Conservation (phyloP, 2,113 vertebrate genomes). For the Petaurus breviceps region DNA sequence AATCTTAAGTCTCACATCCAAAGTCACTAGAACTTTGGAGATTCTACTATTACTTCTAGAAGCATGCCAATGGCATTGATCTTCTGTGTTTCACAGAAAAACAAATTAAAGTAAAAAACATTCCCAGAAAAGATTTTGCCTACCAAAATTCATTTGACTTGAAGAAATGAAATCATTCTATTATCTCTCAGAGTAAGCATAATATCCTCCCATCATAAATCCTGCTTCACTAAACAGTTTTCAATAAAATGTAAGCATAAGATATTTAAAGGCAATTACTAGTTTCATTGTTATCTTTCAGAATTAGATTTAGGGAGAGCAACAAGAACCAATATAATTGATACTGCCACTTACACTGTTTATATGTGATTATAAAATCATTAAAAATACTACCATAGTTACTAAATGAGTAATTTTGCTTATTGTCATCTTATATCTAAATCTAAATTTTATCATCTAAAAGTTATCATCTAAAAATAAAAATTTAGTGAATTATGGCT, state of each 20-base stretch:
- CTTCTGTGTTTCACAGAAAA: neutral
- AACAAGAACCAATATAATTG: slow-evolving; percentile 7
- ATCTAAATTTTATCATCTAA: no score
- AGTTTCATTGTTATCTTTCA: slow-evolving; percentile 33
- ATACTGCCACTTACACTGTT: neutral
- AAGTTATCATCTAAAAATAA: slow-evolving; percentile 59
- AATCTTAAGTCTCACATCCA: neutral
- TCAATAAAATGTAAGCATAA: neutral
- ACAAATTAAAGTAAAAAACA: neutral
- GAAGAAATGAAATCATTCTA: neutral
- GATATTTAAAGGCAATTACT: slow-evolving; percentile 27
- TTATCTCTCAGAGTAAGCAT: neutral
- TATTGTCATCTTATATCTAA: slow-evolving; percentile 40
- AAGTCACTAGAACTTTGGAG: neutral
- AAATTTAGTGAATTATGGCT: slow-evolving; percentile 65
- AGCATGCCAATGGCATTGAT: neutral
- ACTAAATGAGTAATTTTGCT: slow-evolving; percentile 54
- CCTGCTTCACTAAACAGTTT: neutral
- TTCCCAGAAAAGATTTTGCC: neutral
- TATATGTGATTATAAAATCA: slow-evolving; percentile 34
- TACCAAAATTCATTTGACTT: neutral
- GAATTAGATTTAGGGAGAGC: slow-evolving; percentile 6
- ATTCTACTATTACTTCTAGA: neutral
- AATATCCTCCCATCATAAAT: neutral
- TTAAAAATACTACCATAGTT: slow-evolving; percentile 25